Evolutionary conservation across 2,888 invertebrate genomes (phyloP), one percentile per base, ranked within the genome.

Genomic region (Tipula helvola): DNA sequence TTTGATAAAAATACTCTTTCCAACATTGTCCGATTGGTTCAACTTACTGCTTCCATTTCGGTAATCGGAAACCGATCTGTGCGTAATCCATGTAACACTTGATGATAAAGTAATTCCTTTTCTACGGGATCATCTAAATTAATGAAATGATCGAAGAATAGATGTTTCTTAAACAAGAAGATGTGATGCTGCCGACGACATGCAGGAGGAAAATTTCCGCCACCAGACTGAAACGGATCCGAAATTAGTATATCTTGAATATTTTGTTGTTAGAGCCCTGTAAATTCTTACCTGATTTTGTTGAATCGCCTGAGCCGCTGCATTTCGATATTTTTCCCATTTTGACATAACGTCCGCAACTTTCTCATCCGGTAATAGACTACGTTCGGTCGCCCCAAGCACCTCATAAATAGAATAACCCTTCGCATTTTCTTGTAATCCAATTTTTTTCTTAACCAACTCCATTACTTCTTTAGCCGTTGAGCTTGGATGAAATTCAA

Each of bases 341-440:
- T 97, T 96, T 5, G 98, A 97, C 93, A 98, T 96, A 36, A 98
- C 97, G 91, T 98, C 98, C 0, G 97, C 96, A 13, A 97, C 95
- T 89, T 98, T 97, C 91, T 98, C 98, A 89, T 96, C 96, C 8
- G 95, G 94, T 85, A 95, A 93, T 88, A 98, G 92, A 89, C 97
- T 96, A 86, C 98, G 93, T 91, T 98, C 98, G 0, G 96, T 95
- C 89, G 94, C 95, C 2, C 97, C 97, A 88, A 97, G 93, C 84
- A 97, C 96, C 91, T 98, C 98, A 92, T 98, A 98, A 87, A 98
- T 94, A 0, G 98, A 97, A 91, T 98, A 98, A 16, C 98, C 97
- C 87, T 89, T 88, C 1, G 91, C 90, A 87, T 89, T 89, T 16
- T 91, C 90, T 71, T 90, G 90, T 2, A 90, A 94, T 0, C 98